Base-by-base conservation (phyloP, 23 tunicate species). In the Botrylloides violaceus region DNA sequence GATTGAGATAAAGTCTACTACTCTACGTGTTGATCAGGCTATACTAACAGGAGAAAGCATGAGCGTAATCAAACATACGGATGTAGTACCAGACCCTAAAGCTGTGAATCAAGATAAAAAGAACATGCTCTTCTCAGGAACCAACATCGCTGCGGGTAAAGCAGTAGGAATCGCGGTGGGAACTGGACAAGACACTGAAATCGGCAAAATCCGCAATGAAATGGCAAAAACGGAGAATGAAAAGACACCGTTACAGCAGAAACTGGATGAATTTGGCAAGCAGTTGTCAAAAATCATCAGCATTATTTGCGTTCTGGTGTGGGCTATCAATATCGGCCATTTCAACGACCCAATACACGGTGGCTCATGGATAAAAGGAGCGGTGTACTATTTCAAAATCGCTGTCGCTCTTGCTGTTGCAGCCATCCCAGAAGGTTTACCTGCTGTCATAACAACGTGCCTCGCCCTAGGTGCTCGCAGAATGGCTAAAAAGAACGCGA, bases 291-390 rank as follows among this genome's bases (percentile, higher is more conserved):
- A 93, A 66, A 73, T 94, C 56, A 94, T 94, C 34, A 58, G 81
- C 22, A 34, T 94, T 18, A 87, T 94, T 31, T 94, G 99, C 73
- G 79, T 94, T 32, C 83, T 86, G 27, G 99, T 94, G n/a, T 94
- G 99, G 99, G 99, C 94, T 31, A 94, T 94, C 62, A 94, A 94
- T 39, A 94, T 94, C 73, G 99, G 99, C 7, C 99, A 94, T 63
- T 94, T 94, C 76, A 94, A 94, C 85, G 99, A 94, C 38, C 99
- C 99, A 23, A 83, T 94, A 22, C 99, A 94, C 79, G 99, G 99
- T 28, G 99, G 99, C 19, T 86, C 95, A 9, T 94, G 94, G 89
- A 22, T 94, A 43, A 94, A 87, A 65, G 99, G 99, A 0, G 99
- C 99, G 20, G 86, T 94, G 60, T 94, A 94, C 71, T 94, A 94